Evolutionary conservation across 2,797 vertebrate genomes (phyloP).

Genomic region (Neosilurus mollespiculum): DNA sequence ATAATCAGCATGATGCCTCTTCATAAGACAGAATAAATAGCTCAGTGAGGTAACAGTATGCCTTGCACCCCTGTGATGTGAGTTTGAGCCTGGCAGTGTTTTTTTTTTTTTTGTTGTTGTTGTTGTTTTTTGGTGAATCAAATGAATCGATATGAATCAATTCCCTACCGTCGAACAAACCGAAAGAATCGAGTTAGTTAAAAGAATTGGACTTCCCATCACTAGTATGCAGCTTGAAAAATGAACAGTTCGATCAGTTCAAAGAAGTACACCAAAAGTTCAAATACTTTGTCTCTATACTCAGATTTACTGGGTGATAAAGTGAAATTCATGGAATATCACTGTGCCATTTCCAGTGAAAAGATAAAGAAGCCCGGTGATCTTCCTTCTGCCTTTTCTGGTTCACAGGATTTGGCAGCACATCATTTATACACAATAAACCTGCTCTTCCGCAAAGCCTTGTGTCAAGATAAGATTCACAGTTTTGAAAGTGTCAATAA

Average conservation of each 20-base stretch:
- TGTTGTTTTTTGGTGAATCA: no score
- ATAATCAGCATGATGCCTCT: no score
- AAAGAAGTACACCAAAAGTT: background rate
- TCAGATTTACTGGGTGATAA: background rate
- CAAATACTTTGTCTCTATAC: background rate
- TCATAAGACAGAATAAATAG: no score
- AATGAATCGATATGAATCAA: no score
- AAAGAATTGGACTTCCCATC: no score
- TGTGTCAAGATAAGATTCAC: background rate
- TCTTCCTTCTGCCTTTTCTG: background rate
- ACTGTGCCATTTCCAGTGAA: background rate
- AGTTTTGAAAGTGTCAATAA: background rate
- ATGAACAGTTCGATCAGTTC: background rate
- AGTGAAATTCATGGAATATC: background rate
- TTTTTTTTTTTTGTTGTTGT: no score
- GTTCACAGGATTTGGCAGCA: background rate
- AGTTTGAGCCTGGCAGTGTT: no score
- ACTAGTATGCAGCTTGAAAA: no score
- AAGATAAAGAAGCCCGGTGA: background rate
- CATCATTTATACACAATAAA: background rate
- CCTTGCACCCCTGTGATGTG: no score
- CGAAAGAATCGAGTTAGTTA: no score
- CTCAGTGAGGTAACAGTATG: no score
- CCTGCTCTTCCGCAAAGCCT: background rate
- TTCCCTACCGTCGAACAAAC: no score